Base-by-base conservation (phyloP, 2,797 vertebrate species). In the Tokudaia muenninki region DNA sequence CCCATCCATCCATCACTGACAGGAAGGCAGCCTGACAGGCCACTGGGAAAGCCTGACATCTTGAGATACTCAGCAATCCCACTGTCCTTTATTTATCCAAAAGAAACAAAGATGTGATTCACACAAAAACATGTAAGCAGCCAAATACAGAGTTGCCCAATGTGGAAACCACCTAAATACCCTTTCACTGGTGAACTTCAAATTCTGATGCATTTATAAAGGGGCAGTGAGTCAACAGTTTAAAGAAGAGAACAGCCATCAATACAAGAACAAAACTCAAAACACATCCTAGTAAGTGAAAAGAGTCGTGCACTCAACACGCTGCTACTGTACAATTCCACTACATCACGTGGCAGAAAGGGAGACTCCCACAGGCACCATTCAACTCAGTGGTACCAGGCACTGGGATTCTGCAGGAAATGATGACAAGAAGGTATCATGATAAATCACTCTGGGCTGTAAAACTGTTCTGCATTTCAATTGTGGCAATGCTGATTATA, bases 221-320 rank as follows among this genome's bases (percentile, higher is more conserved):
- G 67, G 63, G 47, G 22, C 87, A 37, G 37, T 52, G 70, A 82
- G 13, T 92, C 67, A 83, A 72, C 47, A 94, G 59, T 78, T 72
- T 78, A 14, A 34, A 84, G 57, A 94, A 44, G 21, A n/a, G 61
- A 74, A 3, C n/a, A 37, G 44, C 19, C 37, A 74, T 59, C 8
- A 6, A 47, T 47, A 90, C 26, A n/a, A 90, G 41, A 94, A 77
- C 34, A n/a, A 72, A 72, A 72, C 84, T 94, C 80, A 78, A 52
- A 70, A 8, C 24, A 24, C 52, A 50, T 37, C 10, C 10, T 22
- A 26, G 34, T 65, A 59, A 47, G 14, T 91, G 31, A 44, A 37
- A 75, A 91, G 74, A 50, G 29, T 13, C 41, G n/a, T 67, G 52
- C 44, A 17, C 31, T 59, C 80, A 22, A 29, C 21, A 21, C 21